Evolutionary conservation across 2,797 vertebrate genomes (phyloP).

Genomic region (Myripristis jacobus): DNA sequence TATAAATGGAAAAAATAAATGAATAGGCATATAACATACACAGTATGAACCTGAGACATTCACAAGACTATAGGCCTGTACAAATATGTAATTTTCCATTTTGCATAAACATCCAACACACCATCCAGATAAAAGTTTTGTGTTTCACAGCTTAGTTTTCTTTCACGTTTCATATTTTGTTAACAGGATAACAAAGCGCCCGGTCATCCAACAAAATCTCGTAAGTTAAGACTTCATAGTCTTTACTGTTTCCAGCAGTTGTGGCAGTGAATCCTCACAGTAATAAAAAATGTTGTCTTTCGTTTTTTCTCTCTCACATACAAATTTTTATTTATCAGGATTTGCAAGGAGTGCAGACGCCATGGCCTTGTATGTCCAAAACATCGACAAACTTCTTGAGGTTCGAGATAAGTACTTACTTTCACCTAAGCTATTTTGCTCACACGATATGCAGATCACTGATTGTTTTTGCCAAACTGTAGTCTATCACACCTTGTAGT

Average conservation of each 20-base stretch:
- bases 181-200: constrained; percentile 14
- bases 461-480: background rate
- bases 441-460: background rate
- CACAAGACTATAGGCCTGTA: background rate
- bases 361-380: fast-evolving
- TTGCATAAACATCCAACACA: constrained; percentile 10
- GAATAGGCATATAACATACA: background rate
- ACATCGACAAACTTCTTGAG: fast-evolving
- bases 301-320: constrained; percentile 3
- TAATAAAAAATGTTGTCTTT: background rate
- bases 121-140: background rate
- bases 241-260: background rate
- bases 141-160: background rate
- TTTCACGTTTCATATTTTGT: constrained; percentile 19
- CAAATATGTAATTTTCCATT: background rate
- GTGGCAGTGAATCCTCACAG: background rate
- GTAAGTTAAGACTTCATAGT: constrained; percentile 54
- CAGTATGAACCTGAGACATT: background rate
- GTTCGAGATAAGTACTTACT: constrained; percentile 49
- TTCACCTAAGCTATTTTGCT: background rate
- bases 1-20: background rate
- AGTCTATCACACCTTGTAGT: too few relatives aligned
- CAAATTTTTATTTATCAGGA: constrained; percentile 50
- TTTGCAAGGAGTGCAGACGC: background rate
- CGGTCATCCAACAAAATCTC: constrained; percentile 23